A percentile compares a stretch with the other conserved stretches of the same genome.
These are phyloP conservation scores for Muscicapa adusta DNA, from an alignment of 2,113 vertebrate genomes.

Conservation along the genomic window DNA sequence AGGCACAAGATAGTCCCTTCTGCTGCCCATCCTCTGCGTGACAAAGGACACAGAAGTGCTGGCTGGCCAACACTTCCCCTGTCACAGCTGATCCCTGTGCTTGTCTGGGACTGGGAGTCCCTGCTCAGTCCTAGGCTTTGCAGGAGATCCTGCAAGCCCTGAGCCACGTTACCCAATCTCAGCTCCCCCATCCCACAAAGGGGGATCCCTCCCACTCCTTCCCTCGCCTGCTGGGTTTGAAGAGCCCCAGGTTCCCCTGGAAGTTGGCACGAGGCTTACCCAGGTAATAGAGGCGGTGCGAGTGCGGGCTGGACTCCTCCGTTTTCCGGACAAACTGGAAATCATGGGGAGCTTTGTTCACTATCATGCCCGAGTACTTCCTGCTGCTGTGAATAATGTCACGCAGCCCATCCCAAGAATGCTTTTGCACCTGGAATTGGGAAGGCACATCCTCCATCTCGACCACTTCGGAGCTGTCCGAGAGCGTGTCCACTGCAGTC, in stretches of 20 bases:
- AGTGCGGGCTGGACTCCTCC: conserved; percentile 84
- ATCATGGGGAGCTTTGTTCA: conserved; percentile 92
- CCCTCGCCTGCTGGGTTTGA: background rate
- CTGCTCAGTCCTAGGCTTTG: background rate
- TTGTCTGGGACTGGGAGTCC: background rate
- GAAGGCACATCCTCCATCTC: conserved; percentile 83
- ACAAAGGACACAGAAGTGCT: background rate
- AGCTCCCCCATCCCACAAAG: background rate
- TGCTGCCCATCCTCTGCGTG: background rate
- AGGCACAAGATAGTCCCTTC: background rate
- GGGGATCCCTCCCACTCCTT: background rate
- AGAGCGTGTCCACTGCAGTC: conserved; percentile 77
- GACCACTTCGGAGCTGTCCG: conserved; percentile 77
- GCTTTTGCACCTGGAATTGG: conserved; percentile 89
- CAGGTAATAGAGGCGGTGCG: conserved; percentile 91
- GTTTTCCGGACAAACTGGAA: conserved; percentile 91
- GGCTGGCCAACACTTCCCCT: background rate
- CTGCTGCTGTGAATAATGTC: conserved; percentile 92
- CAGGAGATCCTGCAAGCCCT: accelerated
- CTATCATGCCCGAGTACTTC: conserved; percentile 87
- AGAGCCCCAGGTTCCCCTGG: background rate
- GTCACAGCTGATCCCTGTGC: background rate
- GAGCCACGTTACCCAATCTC: background rate
- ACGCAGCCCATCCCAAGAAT: conserved; percentile 89
- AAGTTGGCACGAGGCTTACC: conserved; percentile 68